These are phyloP conservation scores for Peromyscus maniculatus DNA, from an alignment of 2,113 vertebrate genomes.

Conservation along the genomic window DNA sequence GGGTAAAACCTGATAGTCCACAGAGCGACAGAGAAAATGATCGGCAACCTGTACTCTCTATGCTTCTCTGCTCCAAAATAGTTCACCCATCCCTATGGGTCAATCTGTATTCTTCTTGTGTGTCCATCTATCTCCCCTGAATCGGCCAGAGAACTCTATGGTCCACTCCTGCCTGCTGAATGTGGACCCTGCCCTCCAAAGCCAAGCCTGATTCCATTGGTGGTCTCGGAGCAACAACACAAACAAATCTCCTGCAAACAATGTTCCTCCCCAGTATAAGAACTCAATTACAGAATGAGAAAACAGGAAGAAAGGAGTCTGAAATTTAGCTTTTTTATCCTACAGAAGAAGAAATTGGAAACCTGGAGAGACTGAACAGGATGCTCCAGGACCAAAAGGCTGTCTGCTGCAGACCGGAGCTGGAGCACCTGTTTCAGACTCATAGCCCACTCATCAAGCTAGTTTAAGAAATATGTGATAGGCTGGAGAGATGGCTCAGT, in stretches of 20 bases:
- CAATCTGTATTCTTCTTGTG: neutral
- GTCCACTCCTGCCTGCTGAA: neutral
- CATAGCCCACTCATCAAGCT: neutral
- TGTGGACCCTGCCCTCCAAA: neutral
- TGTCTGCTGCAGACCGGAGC: neutral
- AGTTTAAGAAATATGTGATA: neutral
- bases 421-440: neutral
- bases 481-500: neutral
- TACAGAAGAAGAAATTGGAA: conserved; percentile 15
- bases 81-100: no score
- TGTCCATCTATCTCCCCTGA: neutral
- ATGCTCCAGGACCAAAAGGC: neutral
- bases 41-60: neutral
- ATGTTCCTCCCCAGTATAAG: neutral
- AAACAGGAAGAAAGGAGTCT: neutral
- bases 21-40: neutral
- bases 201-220: neutral
- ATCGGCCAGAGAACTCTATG: neutral
- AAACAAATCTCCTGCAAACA: neutral
- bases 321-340: neutral
- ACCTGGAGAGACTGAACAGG: neutral
- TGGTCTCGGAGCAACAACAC: neutral
- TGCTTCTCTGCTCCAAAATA: no score
- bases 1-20: neutral
- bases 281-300: conserved; percentile 1